Conservation (phyloP, 2,888 invertebrate genomes). For the Drosophila antonietae region DNA sequence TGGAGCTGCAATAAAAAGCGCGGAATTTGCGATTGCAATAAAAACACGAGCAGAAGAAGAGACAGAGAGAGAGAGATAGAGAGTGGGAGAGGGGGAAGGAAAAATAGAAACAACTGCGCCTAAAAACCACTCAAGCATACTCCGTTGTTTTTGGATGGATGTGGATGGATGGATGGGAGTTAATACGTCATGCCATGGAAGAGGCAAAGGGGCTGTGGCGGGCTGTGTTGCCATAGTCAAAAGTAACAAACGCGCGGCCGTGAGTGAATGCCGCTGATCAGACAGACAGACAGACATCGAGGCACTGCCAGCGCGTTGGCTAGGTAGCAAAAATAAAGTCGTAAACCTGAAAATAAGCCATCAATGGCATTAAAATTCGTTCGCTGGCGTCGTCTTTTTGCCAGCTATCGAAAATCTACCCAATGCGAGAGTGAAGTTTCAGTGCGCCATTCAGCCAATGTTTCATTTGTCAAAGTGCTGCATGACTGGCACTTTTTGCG, state of each 20-base stretch:
- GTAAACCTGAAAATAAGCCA: conserved; percentile 80
- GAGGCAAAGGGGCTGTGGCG: not conserved
- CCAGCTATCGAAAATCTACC: conserved; percentile 23
- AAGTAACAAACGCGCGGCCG: conserved; percentile 62
- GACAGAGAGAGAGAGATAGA: conserved; percentile 29
- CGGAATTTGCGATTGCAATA: conserved; percentile 58
- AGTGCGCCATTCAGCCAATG: conserved; percentile 46
- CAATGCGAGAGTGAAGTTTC: not conserved
- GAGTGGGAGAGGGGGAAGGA: conserved; percentile 35
- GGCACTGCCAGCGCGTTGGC: conserved; percentile 51
- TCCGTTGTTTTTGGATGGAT: conserved; percentile 2
- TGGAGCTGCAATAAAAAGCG: conserved; percentile 74
- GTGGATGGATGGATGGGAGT: not conserved
- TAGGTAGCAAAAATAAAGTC: conserved; percentile 78
- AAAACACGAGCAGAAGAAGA: conserved; percentile 51
- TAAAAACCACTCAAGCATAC: conserved; percentile 78
- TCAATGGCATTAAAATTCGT: conserved; percentile 77
- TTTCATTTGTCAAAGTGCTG: conserved; percentile 78
- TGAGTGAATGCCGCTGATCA: conserved; percentile 68
- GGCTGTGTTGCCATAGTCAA: conserved; percentile 57
- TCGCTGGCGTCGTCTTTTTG: conserved; percentile 59
- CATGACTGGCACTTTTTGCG: conserved; percentile 69
- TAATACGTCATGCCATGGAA: not conserved
- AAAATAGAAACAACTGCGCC: conserved; percentile 75
- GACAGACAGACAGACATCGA: conserved; percentile 9